Base-by-base conservation (phyloP, 2,888 invertebrate species). In the Drosophila villosipedis region DNA sequence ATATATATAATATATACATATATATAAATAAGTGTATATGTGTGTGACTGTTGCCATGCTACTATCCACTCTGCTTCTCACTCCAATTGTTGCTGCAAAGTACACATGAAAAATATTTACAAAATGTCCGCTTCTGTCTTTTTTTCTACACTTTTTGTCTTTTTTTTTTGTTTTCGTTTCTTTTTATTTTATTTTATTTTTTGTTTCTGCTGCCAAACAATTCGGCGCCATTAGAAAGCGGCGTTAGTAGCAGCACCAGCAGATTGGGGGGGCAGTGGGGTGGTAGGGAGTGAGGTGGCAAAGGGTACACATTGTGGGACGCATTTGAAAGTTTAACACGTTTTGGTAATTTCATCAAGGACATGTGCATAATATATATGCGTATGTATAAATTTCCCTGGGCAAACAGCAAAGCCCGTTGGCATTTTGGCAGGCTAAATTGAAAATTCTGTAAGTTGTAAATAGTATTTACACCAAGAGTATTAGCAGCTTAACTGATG, bases 291-390 rank as follows among this genome's bases (percentile, higher is more conserved):
- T 43, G 39, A 25, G 25, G 30, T 37, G 72, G 47, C 22, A 50
- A 63, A 72, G 72, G 49, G 59, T 64, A 73, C 65, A 61, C 78
- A 68, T 70, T 67, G 66, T 66, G 73, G 53, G 71, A 78, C 78
- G 67, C 78, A 72, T 84, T 84, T 82, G 71, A 84, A 78, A 78
- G 70, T 76, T 82, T 79, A 82, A 82, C 85, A 82, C 85, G 83
- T 84, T 84, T 84, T 82, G 73, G 83, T 84, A 82, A 79, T 82
- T 84, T 80, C 70, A 79, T 79, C 83, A 84, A 82, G 80, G 82
- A 82, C 83, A 82, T 81, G 69, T 59, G 83, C 63, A 73, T 65
- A 68, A 76, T 72, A 54, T 54, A 80, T 47, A 41, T 54, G 12
- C 28, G 30, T 35, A 33, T 31, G n/a, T 43, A 70, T 39, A 58